Percentiles rank a stretch among this genome's conserved stretches.
Evolutionary conservation across 1,140 invertebrate genomes (phyloP).

Genomic region (Oedothorax gibbosus): DNA sequence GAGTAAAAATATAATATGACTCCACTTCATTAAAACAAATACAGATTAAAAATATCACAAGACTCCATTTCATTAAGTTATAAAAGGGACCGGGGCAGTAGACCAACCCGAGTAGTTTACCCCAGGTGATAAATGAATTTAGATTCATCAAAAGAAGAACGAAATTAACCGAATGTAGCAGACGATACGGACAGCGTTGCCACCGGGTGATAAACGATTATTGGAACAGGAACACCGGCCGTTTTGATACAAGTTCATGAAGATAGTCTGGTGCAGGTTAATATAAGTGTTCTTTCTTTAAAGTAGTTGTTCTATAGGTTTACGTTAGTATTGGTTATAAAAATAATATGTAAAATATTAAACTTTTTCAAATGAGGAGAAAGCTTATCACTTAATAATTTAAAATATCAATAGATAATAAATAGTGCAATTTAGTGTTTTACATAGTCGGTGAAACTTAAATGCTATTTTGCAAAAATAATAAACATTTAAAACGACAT

Average conservation of each 20-base stretch:
- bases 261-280: neutral
- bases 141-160: neutral
- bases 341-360: too few species aligned
- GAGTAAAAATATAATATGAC: neutral
- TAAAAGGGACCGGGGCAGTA: constrained; percentile 4
- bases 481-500: too few species aligned
- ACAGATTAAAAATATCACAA: neutral
- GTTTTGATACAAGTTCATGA: constrained; percentile 1
- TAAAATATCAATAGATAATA: too few species aligned
- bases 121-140: neutral
- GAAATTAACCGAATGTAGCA: constrained; percentile 2
- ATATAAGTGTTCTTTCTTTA: neutral
- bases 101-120: neutral
- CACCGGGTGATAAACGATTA: constrained; percentile 42
- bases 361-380: too few species aligned
- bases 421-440: too few species aligned
- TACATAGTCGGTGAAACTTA: too few species aligned
- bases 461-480: too few species aligned
- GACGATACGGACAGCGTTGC: constrained; percentile 40
- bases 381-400: too few species aligned
- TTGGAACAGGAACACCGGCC: constrained; percentile 33
- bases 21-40: constrained; percentile 5
- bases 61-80: too few species aligned
- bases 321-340: too few species aligned
- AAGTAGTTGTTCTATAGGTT: neutral